phyloP scores from a whole-genome alignment of 2,113 vertebrate genomes.

The Triplophysa rosa region DNA sequence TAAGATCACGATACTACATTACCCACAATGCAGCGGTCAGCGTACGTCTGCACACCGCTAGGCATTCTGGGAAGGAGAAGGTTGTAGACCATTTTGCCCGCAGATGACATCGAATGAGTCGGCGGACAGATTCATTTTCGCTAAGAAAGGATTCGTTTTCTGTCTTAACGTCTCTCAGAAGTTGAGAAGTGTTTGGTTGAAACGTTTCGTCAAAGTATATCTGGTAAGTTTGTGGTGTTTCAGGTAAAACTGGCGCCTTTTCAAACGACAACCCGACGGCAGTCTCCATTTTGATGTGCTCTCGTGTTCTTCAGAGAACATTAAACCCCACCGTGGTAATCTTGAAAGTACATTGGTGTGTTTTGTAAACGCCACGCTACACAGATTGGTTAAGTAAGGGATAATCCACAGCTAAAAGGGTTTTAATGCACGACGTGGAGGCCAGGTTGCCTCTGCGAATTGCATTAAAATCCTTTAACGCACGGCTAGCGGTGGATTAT shows the following conservation, averaged over 20 bases:
- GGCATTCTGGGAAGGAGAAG: constrained; percentile 53
- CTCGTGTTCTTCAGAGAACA: not conserved
- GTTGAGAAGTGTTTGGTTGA: not conserved
- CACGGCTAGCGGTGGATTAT: too few relatives aligned
- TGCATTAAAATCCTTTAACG: too few relatives aligned
- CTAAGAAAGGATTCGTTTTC: not conserved
- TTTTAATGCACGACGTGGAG: too few relatives aligned
- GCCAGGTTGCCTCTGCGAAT: too few relatives aligned
- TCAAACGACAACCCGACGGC: not conserved
- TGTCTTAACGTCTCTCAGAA: not conserved
- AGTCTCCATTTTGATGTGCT: constrained; percentile 48
- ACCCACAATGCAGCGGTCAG: constrained; percentile 22
- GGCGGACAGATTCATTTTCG: not conserved
- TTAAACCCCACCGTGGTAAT: too few relatives aligned
- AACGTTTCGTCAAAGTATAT: not conserved
- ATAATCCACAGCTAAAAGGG: too few relatives aligned
- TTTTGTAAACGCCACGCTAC: too few relatives aligned
- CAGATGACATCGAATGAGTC: not conserved
- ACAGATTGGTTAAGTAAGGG: too few relatives aligned
- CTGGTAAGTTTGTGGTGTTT: constrained; percentile 34
- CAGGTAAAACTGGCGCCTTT: not conserved
- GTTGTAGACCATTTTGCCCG: constrained; percentile 49
- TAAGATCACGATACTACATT: constrained; percentile 20
- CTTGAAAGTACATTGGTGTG: too few relatives aligned
- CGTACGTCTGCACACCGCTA: not conserved